These are phyloP conservation scores for Chrysemys picta DNA, from an alignment of 2,113 vertebrate genomes.

Conservation along the genomic window DNA sequence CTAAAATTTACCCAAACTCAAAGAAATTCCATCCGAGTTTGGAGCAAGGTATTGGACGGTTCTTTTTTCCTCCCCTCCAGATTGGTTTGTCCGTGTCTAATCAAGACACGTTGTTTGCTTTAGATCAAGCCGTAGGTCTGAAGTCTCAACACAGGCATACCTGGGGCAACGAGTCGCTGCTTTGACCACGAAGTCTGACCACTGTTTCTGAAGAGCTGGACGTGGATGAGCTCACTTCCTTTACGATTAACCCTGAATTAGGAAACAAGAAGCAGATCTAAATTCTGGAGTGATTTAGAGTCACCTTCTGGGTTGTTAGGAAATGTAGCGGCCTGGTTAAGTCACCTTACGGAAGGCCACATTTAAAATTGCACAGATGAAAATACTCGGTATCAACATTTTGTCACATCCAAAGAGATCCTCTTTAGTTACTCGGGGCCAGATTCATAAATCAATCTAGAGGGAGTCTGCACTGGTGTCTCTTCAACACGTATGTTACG, in stretches of 20 bases:
- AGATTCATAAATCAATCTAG: neutral
- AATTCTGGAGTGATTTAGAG: neutral
- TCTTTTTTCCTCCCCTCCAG: neutral
- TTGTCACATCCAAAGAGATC: neutral
- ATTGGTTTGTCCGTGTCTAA: neutral
- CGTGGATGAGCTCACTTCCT: slow-evolving; percentile 95
- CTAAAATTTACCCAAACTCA: neutral
- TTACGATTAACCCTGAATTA: slow-evolving; percentile 90
- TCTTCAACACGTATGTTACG: neutral
- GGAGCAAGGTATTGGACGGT: neutral
- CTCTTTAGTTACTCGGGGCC: neutral
- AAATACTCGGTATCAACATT: too few relatives aligned
- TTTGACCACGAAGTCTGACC: slow-evolving; percentile 96
- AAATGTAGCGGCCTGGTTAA: neutral
- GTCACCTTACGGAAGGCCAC: neutral
- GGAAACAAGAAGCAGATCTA: neutral
- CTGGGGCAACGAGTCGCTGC: slow-evolving; percentile 97
- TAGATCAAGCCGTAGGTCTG: neutral
- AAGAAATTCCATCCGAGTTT: fast-evolving
- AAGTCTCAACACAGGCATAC: slow-evolving; percentile 68
- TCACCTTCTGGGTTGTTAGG: neutral
- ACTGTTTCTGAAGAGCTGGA: slow-evolving; percentile 98
- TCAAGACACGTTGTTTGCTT: neutral
- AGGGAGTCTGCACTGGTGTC: neutral
- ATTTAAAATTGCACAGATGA: neutral